Evolutionary conservation across 2,888 invertebrate genomes (phyloP).

Genomic region (Ctenicera cuprea): DNA sequence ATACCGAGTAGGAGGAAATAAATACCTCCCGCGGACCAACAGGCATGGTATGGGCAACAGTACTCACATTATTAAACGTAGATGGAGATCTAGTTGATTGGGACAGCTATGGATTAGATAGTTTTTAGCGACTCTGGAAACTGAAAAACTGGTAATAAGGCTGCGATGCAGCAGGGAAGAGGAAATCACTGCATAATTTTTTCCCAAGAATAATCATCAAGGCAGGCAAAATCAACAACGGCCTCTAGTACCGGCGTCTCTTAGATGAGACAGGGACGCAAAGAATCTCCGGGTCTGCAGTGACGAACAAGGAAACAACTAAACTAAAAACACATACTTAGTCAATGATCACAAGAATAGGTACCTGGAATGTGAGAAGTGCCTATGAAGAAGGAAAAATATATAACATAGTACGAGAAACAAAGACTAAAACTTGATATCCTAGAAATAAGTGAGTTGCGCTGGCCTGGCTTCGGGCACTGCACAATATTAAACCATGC

Average conservation of each 20-base stretch:
- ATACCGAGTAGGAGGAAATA: too few relatives aligned
- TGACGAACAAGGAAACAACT: background rate
- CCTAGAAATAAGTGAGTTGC: constrained; percentile 41
- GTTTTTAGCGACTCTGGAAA: too few relatives aligned
- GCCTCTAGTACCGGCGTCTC: constrained; percentile 36
- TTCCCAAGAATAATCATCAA: constrained; percentile 27
- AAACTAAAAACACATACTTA: background rate
- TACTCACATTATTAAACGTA: background rate
- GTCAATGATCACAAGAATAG: constrained; percentile 31
- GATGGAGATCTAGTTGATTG: too few relatives aligned
- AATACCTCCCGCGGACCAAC: too few relatives aligned
- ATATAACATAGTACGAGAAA: constrained; percentile 47
- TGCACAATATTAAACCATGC: constrained; percentile 25
- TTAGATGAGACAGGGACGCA: constrained; percentile 40
- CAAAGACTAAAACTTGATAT: constrained; percentile 46
- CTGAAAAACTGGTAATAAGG: constrained; percentile 3
- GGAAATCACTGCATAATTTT: constrained; percentile 32
- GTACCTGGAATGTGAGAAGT: constrained; percentile 48
- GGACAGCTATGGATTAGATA: too few relatives aligned
- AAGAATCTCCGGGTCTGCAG: constrained; percentile 34
- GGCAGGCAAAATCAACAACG: constrained; percentile 17
- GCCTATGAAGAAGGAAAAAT: constrained; percentile 43
- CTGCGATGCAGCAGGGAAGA: constrained; percentile 32
- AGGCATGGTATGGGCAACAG: background rate
- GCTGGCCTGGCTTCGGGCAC: constrained; percentile 44